Percentiles rank a stretch among this genome's conserved stretches.
Evolutionary conservation across 2,797 vertebrate species (phyloP).

Genomic region (Sebastolobus alascanus): DNA sequence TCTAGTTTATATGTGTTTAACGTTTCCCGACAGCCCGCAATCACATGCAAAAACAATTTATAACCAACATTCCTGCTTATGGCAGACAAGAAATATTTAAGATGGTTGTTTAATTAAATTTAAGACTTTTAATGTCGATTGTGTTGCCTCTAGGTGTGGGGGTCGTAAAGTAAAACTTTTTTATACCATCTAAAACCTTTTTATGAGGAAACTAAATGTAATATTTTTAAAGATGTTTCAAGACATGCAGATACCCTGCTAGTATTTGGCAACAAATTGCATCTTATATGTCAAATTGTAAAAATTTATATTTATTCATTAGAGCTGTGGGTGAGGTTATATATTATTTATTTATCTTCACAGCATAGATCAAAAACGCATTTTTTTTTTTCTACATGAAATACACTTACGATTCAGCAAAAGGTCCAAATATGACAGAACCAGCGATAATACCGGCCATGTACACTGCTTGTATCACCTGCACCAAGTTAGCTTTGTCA

Average conservation of each 20-base stretch:
- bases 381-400: background rate
- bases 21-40: no score
- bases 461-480: slow-evolving; percentile 80
- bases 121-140: no score
- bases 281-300: no score
- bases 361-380: no score
- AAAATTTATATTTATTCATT: background rate
- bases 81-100: no score
- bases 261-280: no score
- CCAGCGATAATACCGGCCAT: slow-evolving; percentile 85
- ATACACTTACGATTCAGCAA: slow-evolving; percentile 81
- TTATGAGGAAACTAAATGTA: background rate
- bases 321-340: background rate
- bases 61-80: no score
- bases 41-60: no score
- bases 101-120: no score
- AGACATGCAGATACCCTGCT: background rate
- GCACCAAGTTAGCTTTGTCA: slow-evolving; percentile 65
- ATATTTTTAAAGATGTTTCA: background rate
- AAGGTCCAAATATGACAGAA: slow-evolving; percentile 84
- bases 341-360: no score
- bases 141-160: no score
- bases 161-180: background rate
- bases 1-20: no score
- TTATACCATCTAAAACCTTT: background rate